These are phyloP conservation scores for Eolophus roseicapilla DNA, from an alignment of 2,113 vertebrate species.

Conservation along the genomic window DNA sequence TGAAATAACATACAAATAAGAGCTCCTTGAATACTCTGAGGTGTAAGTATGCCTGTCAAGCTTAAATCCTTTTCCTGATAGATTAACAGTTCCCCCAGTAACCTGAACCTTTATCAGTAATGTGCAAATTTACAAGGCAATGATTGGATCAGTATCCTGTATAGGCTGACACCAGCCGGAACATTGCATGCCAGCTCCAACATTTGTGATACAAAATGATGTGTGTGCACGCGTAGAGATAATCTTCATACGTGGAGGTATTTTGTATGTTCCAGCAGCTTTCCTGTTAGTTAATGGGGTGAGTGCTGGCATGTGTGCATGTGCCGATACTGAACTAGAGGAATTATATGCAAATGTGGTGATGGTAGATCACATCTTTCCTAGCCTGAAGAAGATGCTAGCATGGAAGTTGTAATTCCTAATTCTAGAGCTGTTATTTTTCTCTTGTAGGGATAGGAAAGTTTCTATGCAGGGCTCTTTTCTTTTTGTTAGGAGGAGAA, in stretches of 20 bases:
- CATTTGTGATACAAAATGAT: neutral
- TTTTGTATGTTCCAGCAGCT: neutral
- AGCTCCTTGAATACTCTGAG: conserved; percentile 15
- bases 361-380: neutral
- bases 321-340: neutral
- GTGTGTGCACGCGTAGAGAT: neutral
- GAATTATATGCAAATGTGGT: neutral
- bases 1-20: conserved; percentile 36
- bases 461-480: neutral
- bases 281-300: neutral
- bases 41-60: conserved; percentile 29
- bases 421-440: neutral
- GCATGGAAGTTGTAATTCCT: neutral
- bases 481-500: neutral
- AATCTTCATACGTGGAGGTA: neutral
- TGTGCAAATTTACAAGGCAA: conserved; percentile 21
- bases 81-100: conserved; percentile 7
- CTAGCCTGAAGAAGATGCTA: neutral
- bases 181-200: neutral
- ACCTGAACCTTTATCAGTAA: conserved; percentile 44
- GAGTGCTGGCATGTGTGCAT: neutral
- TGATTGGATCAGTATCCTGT: conserved; percentile 9
- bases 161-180: neutral
- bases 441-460: neutral
- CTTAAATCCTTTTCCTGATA: conserved; percentile 43